Percentiles rank a stretch among this genome's conserved stretches.
Conservation (phyloP, 2,113 vertebrate genomes). For the Trogon melanurus region DNA sequence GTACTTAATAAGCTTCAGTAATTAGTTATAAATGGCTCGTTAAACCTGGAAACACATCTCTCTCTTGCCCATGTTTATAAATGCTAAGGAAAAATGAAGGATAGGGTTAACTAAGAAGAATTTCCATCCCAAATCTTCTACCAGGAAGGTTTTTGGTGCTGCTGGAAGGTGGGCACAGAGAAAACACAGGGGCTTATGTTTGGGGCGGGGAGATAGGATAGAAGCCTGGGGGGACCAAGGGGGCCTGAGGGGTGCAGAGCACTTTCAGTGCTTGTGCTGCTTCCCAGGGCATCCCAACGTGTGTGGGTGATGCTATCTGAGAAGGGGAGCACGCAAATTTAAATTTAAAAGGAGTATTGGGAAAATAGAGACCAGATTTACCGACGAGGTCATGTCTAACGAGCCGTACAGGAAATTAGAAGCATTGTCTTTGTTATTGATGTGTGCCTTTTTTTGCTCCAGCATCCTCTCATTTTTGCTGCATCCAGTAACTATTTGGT, state of each 20-base stretch:
- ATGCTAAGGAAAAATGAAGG: neutral
- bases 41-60: slow-evolving; percentile 51
- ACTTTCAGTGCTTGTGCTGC: neutral
- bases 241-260: accelerated
- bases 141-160: neutral
- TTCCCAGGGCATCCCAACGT: neutral
- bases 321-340: neutral
- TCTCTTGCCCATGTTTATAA: neutral
- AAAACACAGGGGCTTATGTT: neutral
- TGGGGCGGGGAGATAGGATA: too few species aligned
- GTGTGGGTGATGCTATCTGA: neutral
- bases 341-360: neutral
- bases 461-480: slow-evolving; percentile 24
- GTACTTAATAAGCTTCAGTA: slow-evolving; percentile 70
- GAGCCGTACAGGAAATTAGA: slow-evolving; percentile 25
- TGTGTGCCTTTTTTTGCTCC: slow-evolving; percentile 4
- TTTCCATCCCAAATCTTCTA: neutral
- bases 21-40: slow-evolving; percentile 70
- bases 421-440: slow-evolving; percentile 26
- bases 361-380: neutral
- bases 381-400: neutral
- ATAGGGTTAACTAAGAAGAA: slow-evolving; percentile 12
- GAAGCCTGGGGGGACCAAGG: accelerated
- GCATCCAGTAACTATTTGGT: neutral
- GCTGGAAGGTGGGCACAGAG: neutral